Evolutionary conservation across 2,797 vertebrate genomes (phyloP).

Genomic region (Macropus fuliginosus): DNA sequence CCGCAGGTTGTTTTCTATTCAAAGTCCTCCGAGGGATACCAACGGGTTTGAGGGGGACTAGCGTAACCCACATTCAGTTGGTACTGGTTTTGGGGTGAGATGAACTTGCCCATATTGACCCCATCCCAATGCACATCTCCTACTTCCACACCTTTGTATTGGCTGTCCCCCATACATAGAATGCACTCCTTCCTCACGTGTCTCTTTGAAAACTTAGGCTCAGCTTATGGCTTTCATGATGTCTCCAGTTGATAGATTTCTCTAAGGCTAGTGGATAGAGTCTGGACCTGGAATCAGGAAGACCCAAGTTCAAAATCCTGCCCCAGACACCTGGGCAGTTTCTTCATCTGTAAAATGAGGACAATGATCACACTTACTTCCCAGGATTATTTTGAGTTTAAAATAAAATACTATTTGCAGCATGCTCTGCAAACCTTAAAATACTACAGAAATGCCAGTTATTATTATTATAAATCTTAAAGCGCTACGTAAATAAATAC

Average conservation of each 20-base stretch:
- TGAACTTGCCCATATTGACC: too few species aligned
- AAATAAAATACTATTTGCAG: neutral
- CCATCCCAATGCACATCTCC: neutral
- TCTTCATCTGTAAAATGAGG: neutral
- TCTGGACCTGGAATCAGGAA: neutral
- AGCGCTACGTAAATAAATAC: neutral
- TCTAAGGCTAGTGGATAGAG: neutral
- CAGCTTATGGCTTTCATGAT: neutral
- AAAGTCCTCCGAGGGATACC: neutral
- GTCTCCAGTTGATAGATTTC: too few species aligned
- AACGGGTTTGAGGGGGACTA: neutral
- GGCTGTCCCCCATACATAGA: neutral
- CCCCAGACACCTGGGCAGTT: neutral
- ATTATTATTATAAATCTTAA: neutral
- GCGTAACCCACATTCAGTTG: too few species aligned
- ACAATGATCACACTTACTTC: neutral
- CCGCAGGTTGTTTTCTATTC: neutral
- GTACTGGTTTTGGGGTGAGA: neutral
- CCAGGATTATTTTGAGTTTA: neutral
- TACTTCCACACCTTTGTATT: neutral
- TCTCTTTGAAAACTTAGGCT: neutral
- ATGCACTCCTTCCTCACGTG: neutral
- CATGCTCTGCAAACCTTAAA: neutral
- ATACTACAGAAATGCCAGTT: neutral
- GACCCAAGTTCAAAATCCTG: neutral